Percentiles rank a stretch among this genome's conserved stretches.
Evolutionary conservation across 2,888 invertebrate species (phyloP).

Genomic region (Conops quadrifasciatus): DNA sequence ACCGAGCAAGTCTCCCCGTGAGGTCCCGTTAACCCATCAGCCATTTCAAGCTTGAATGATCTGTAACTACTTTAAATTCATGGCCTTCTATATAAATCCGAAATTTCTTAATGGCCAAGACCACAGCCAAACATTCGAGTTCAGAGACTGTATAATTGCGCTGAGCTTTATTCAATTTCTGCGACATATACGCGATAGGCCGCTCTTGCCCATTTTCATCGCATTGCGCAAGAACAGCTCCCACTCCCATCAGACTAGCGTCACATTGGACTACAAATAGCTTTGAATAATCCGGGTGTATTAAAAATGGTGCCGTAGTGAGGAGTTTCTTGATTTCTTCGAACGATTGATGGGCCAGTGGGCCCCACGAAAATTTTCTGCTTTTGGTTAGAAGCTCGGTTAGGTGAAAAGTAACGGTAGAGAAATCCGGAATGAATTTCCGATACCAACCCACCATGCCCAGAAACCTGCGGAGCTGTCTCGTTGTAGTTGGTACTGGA

Average conservation of each 20-base stretch:
- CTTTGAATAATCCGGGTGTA: constrained; percentile 35
- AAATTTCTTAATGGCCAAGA: constrained; percentile 30
- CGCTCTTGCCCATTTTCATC: constrained; percentile 35
- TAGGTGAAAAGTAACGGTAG: constrained; percentile 7
- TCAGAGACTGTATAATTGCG: constrained; percentile 32
- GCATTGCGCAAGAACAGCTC: constrained; percentile 33
- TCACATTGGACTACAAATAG: constrained; percentile 38
- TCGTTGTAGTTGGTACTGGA: constrained; percentile 11
- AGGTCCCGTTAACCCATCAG: neutral
- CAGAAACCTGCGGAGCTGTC: neutral
- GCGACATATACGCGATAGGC: constrained; percentile 37
- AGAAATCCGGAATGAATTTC: constrained; percentile 16
- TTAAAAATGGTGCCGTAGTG: constrained; percentile 31
- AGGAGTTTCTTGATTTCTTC: constrained; percentile 25
- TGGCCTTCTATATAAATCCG: constrained; percentile 29
- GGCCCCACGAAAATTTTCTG: neutral
- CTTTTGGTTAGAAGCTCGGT: constrained; percentile 16
- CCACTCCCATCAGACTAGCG: constrained; percentile 32
- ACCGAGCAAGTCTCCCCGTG: neutral
- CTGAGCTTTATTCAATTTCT: constrained; percentile 40
- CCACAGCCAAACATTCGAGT: constrained; percentile 31
- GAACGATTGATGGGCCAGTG: constrained; percentile 21
- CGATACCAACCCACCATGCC: constrained; percentile 9
- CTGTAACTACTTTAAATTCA: constrained; percentile 21
- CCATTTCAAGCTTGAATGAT: constrained; percentile 27